These are phyloP conservation scores for Drosophila algonquin DNA, from an alignment of 2,888 invertebrate species.

Conservation along the genomic window DNA sequence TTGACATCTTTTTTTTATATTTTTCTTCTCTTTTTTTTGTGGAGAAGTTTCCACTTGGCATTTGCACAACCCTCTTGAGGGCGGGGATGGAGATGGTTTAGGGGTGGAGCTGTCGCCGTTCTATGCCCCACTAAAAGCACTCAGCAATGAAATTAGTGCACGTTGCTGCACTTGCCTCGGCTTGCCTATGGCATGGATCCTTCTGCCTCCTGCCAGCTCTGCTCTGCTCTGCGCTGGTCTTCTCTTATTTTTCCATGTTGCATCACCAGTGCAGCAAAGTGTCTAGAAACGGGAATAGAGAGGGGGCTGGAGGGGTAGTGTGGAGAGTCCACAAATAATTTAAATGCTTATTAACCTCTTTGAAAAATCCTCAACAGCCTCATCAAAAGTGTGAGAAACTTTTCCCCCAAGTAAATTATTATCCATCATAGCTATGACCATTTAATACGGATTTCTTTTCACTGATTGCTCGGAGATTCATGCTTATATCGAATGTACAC, in stretches of 20 bases:
- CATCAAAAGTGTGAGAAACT: neutral
- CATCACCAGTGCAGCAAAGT: neutral
- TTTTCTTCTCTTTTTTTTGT: slow-evolving; percentile 16
- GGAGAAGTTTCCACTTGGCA: slow-evolving; percentile 43
- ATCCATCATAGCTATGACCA: no score
- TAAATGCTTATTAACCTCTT: neutral
- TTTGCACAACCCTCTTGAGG: slow-evolving; percentile 16
- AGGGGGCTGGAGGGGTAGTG: neutral
- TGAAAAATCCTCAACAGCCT: neutral
- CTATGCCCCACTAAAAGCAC: slow-evolving; percentile 68
- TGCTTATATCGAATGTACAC: no score
- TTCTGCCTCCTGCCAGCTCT: slow-evolving; percentile 5
- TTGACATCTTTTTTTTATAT: slow-evolving; percentile 79
- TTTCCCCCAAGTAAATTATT: neutral
- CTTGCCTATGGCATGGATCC: slow-evolving; percentile 31
- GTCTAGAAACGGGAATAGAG: neutral
- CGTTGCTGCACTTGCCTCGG: slow-evolving; percentile 62
- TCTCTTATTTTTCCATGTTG: neutral
- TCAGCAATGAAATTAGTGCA: slow-evolving; percentile 77
- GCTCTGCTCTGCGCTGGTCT: slow-evolving; percentile 1
- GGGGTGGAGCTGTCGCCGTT: slow-evolving; percentile 17
- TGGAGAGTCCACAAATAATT: neutral
- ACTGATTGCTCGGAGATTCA: no score
- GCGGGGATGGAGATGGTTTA: slow-evolving; percentile 1
- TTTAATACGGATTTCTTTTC: no score